Evolutionary conservation across 2,113 vertebrate species (phyloP).

Genomic region (Caretta caretta): DNA sequence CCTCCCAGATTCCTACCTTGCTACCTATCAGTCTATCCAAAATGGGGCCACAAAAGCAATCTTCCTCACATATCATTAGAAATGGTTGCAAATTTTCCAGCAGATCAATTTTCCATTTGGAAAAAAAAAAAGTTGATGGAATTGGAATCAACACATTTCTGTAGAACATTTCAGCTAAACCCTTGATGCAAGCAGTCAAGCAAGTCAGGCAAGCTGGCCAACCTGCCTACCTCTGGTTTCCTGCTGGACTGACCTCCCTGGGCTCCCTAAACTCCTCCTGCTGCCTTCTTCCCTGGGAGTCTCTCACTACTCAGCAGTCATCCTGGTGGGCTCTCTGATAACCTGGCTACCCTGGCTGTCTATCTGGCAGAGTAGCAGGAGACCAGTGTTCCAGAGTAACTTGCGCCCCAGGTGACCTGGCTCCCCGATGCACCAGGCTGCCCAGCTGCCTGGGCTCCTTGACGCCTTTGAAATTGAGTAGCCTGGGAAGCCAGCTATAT

Average conservation of each 20-base stretch:
- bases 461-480: neutral
- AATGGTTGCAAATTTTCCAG: neutral
- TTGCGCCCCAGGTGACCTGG: neutral
- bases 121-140: neutral
- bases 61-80: neutral
- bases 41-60: neutral
- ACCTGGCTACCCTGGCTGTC: neutral
- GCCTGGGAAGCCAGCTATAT: neutral
- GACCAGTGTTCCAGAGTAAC: neutral
- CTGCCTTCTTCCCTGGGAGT: neutral
- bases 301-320: neutral
- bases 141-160: neutral
- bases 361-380: neutral
- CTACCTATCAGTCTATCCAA: neutral
- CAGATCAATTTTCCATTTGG: neutral
- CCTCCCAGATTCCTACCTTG: fast-evolving
- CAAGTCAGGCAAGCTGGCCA: neutral
- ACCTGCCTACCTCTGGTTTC: neutral
- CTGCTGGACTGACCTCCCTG: neutral
- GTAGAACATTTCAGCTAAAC: neutral
- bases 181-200: neutral
- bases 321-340: neutral
- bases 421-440: neutral
- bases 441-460: neutral
- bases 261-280: too few species aligned